A percentile compares a stretch with the other conserved stretches of the same genome.
phyloP scores from a whole-genome alignment of 2,888 invertebrate genomes.

The Hirtodrosophila trivittata region DNA sequence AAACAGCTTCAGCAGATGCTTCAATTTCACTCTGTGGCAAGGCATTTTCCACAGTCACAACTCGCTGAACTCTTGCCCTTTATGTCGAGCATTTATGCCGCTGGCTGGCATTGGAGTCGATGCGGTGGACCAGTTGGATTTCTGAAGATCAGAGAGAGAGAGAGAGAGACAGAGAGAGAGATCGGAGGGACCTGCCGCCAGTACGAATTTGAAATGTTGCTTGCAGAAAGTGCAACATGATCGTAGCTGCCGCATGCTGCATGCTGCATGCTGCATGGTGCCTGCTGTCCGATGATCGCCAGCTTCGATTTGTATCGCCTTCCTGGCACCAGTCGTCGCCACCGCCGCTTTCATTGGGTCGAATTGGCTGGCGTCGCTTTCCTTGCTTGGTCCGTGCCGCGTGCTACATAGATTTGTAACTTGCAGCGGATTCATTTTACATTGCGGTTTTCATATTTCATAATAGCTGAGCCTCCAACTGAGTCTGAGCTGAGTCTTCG shows the following conservation, averaged over 20 bases:
- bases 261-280: conserved; percentile 3
- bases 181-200: conserved; percentile 52
- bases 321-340: conserved; percentile 43
- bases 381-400: conserved; percentile 64
- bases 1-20: conserved; percentile 47
- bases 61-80: conserved; percentile 76
- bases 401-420: conserved; percentile 70
- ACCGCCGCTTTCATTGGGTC: conserved; percentile 8
- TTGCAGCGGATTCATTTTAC: conserved; percentile 60
- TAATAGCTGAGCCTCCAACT: conserved; percentile 46
- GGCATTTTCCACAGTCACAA: conserved; percentile 67
- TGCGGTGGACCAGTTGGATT: conserved; percentile 15
- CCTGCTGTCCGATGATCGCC: conserved; percentile 60
- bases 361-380: conserved; percentile 32
- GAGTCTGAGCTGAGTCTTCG: conserved; percentile 11
- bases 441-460: conserved; percentile 70
- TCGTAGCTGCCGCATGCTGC: conserved; percentile 35
- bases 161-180: background rate
- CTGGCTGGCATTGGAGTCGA: conserved; percentile 45
- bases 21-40: conserved; percentile 49
- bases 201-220: conserved; percentile 56
- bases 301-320: conserved; percentile 73
- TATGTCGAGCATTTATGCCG: conserved; percentile 73
- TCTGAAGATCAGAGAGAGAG: background rate
- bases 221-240: conserved; percentile 71